Conservation (phyloP, 1,140 invertebrate species). For the Anadara kagoshimensis region DNA sequence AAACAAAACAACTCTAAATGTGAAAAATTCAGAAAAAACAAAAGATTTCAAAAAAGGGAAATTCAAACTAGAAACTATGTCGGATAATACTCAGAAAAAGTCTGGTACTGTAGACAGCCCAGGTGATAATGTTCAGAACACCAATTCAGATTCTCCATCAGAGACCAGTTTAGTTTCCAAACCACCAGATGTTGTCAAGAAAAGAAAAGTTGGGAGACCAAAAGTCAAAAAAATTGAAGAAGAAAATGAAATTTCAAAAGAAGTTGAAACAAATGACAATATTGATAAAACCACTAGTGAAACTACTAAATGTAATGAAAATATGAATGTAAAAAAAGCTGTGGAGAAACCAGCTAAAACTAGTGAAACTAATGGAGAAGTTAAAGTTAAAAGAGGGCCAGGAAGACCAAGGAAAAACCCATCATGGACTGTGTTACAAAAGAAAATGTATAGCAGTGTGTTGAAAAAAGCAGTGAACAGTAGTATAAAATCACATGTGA, state of each 20-base stretch:
- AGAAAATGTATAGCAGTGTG: background rate
- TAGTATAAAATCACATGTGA: background rate
- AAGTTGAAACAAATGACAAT: background rate
- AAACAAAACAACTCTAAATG: too few relatives aligned
- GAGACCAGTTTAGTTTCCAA: too few relatives aligned
- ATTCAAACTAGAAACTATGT: background rate
- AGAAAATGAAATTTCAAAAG: background rate
- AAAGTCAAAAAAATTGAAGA: too few relatives aligned
- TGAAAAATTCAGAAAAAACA: too few relatives aligned
- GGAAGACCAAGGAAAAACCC: conserved; percentile 10
- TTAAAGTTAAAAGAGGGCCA: conserved; percentile 1
- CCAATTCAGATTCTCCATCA: too few relatives aligned
- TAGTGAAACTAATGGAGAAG: background rate
- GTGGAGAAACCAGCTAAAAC: background rate
- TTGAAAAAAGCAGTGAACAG: background rate
- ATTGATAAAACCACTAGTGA: background rate
- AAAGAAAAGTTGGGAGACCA: too few relatives aligned
- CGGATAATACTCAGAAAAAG: background rate
- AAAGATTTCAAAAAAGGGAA: conserved; percentile 3
- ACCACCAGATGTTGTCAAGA: too few relatives aligned
- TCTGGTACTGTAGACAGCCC: background rate
- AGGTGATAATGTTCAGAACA: too few relatives aligned
- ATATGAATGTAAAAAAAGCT: too few relatives aligned
- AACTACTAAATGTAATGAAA: background rate
- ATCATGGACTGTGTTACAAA: background rate